Evolutionary conservation across 2,113 vertebrate genomes (phyloP), one percentile per base, ranked within the genome.

Genomic region (Scopus umbretta): DNA sequence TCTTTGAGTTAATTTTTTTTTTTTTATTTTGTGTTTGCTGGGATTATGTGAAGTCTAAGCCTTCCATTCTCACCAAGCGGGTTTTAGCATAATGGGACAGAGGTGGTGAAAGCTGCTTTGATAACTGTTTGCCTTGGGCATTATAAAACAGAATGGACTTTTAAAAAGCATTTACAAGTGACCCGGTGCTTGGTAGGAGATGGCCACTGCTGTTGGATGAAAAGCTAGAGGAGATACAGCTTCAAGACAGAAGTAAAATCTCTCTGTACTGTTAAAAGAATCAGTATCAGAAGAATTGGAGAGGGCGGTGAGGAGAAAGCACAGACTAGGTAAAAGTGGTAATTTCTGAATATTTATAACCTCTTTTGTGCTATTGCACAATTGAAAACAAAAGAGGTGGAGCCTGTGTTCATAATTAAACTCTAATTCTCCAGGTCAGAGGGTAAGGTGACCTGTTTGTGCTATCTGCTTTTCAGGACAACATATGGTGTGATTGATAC

Each of bases 121-220:
- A 94, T 89, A 81, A 34, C 62, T 94, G 78, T 95, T 96, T 96
- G 91, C 91, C 61, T 92, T 89, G 82, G 67, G 90, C 93, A 92
- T 91, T 91, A 84, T 92, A 43, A 89, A 94, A 67, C 42, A 95
- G 79, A 95, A 89, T 56, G 95, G 55, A 92, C 72, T 94, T 96
- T 66, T 66, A 95, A 93, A 86, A 96, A 59, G 70, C 90, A 88
- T 96, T 95, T 97, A 85, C 83, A 94, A 96, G 78, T 86, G 75
- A 74, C 74, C 79, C 83, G 47, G 62, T 75, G 65, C 83, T 91
- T 85, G 53, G 75, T 87, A 80, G 30, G 87, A 88, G 71, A 70
- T 75, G 86, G 67, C 26, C 73, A 73, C 80, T 92, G 80, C 91
- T 82, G 59, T 50, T 93, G 92, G 88, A 96, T 95, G 75, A 95